A percentile compares a stretch with the other conserved stretches of the same genome.
Evolutionary conservation across 1,140 invertebrate genomes (phyloP).

Genomic region (Drosophila persimilis): DNA sequence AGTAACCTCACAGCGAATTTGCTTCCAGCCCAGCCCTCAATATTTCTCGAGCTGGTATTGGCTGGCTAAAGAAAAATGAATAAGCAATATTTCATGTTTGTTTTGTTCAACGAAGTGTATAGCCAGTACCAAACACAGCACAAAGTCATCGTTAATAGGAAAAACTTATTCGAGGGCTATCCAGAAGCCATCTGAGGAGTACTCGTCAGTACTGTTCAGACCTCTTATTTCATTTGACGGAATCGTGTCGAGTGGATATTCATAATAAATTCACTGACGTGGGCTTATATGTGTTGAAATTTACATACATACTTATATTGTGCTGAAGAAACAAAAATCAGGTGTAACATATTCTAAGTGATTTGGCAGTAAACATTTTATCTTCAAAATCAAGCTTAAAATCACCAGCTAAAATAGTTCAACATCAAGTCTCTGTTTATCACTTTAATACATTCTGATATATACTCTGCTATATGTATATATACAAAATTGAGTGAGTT

Average conservation of each 20-base stretch:
- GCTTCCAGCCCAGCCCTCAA: slow-evolving; percentile 42
- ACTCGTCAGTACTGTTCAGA: slow-evolving; percentile 83
- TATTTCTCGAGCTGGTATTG: slow-evolving; percentile 52
- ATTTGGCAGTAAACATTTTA: slow-evolving; percentile 59
- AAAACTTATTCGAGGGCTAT: slow-evolving; percentile 83
- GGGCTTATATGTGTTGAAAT: slow-evolving; percentile 81
- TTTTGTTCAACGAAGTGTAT: slow-evolving; percentile 77
- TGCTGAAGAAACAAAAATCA: slow-evolving; percentile 68
- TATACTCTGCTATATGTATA: no score
- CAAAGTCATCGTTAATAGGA: slow-evolving; percentile 82
- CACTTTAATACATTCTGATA: neutral
- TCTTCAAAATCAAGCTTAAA: slow-evolving; percentile 40
- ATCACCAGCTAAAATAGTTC: slow-evolving; percentile 3
- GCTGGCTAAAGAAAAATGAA: slow-evolving; percentile 59
- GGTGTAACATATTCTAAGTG: slow-evolving; percentile 68
- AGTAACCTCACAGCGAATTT: slow-evolving; percentile 22
- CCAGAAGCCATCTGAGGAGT: slow-evolving; percentile 83
- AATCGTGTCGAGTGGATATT: slow-evolving; percentile 84
- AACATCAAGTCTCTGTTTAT: neutral
- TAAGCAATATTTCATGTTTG: slow-evolving; percentile 79
- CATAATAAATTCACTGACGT: slow-evolving; percentile 83
- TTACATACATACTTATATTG: slow-evolving; percentile 76
- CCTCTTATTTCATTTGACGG: slow-evolving; percentile 84
- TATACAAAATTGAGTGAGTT: slow-evolving; percentile 20
- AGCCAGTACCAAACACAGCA: slow-evolving; percentile 75